Conservation (phyloP, 2,888 invertebrate species). For the Spilosoma lubricipeda region DNA sequence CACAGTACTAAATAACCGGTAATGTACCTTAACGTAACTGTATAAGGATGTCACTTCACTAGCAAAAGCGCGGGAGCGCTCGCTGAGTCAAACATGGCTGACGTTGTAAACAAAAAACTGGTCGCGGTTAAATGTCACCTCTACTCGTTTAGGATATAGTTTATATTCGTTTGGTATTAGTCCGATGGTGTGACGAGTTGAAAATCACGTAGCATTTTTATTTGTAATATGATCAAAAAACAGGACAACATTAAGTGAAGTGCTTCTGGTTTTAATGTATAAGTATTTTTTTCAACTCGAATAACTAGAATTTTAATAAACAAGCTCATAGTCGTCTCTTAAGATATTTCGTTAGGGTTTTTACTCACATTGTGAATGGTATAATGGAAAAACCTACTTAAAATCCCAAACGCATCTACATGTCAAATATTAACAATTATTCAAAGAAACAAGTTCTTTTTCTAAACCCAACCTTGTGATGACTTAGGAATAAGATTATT, state of each 20-base stretch:
- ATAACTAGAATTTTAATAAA: not conserved
- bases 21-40: slow-evolving; percentile 19
- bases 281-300: not conserved
- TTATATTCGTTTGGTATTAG: slow-evolving; percentile 18
- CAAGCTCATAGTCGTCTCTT: not conserved
- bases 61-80: slow-evolving; percentile 28
- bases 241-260: slow-evolving; percentile 11
- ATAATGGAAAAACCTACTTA: not conserved
- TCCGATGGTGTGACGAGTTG: slow-evolving; percentile 29
- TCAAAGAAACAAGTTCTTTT: not conserved
- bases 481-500: not conserved
- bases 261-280: not conserved
- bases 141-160: rapidly evolving
- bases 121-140: slow-evolving; percentile 15
- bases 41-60: slow-evolving; percentile 31
- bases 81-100: slow-evolving; percentile 38
- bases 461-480: not conserved
- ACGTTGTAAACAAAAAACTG: slow-evolving; percentile 49
- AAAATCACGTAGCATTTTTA: slow-evolving; percentile 52
- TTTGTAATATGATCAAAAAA: slow-evolving; percentile 35
- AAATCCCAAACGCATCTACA: not conserved
- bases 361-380: not conserved
- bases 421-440: not conserved
- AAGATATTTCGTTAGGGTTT: not conserved
- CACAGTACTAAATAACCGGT: slow-evolving; percentile 24